phyloP scores from a whole-genome alignment of 2,113 vertebrate species.

The Dicentrarchus labrax region DNA sequence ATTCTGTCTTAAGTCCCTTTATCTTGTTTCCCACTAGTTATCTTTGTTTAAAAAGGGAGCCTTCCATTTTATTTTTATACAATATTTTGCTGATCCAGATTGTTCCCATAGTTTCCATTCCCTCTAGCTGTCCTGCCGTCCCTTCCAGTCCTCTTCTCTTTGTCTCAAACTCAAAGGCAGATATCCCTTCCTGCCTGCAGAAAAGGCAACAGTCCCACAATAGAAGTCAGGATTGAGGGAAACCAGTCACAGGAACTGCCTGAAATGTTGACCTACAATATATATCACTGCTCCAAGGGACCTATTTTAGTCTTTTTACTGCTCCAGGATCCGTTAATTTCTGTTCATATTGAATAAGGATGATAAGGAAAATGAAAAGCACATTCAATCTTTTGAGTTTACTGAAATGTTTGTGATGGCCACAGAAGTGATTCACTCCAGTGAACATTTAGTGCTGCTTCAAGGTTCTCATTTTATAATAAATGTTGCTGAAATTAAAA shows the following conservation, averaged over 20 bases:
- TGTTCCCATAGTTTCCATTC: slow-evolving; percentile 26
- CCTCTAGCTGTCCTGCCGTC: background rate
- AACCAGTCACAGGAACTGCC: slow-evolving; percentile 3
- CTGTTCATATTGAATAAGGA: slow-evolving; percentile 66
- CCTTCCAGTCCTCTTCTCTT: slow-evolving; percentile 24
- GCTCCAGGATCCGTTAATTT: slow-evolving; percentile 31
- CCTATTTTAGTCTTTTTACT: slow-evolving; percentile 13
- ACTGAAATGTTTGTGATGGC: slow-evolving; percentile 12
- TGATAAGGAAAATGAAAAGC: slow-evolving; percentile 19
- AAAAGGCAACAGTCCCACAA: slow-evolving; percentile 52
- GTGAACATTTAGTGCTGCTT: slow-evolving; percentile 27
- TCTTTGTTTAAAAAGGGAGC: slow-evolving; percentile 49
- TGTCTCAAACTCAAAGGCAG: slow-evolving; percentile 40
- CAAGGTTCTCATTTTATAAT: slow-evolving; percentile 6
- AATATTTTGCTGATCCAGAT: slow-evolving; percentile 30
- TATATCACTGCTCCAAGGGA: slow-evolving; percentile 22
- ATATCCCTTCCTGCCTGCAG: slow-evolving; percentile 61
- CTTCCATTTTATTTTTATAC: slow-evolving; percentile 65
- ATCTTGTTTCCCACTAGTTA: background rate
- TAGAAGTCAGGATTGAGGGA: slow-evolving; percentile 27
- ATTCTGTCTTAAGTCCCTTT: background rate
- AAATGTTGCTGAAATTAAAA: slow-evolving; percentile 32
- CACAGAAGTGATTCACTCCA: slow-evolving; percentile 10
- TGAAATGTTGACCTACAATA: background rate
- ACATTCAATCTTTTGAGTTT: slow-evolving; percentile 22